Conservation (phyloP, 1,140 invertebrate genomes). For the Drosophila varians region DNA sequence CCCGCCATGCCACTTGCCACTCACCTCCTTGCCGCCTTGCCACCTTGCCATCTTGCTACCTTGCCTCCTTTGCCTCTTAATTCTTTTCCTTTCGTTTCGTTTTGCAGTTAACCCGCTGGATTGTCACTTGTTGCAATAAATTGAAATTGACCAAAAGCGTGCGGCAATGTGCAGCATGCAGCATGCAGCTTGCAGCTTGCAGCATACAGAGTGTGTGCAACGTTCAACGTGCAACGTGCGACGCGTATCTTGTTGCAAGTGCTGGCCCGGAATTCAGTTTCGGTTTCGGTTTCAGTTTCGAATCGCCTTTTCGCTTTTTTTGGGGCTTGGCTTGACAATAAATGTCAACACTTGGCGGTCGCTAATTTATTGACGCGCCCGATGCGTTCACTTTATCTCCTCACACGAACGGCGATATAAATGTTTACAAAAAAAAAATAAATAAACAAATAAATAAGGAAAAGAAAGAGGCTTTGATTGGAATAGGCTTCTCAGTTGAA, state of each 20-base stretch:
- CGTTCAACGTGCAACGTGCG: conserved; percentile 32
- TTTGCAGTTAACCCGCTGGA: conserved; percentile 30
- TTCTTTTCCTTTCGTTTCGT: not conserved
- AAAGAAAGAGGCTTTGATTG: conserved; percentile 18
- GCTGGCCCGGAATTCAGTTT: conserved; percentile 34
- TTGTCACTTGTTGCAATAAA: conserved; percentile 60
- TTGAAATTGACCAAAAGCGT: conserved; percentile 63
- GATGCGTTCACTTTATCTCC: conserved; percentile 30
- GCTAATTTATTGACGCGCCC: conserved; percentile 53
- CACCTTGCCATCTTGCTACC: too few species aligned
- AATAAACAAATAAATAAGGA: not conserved
- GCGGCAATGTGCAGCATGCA: conserved; percentile 44
- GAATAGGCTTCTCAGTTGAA: too few species aligned
- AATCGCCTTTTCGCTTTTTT: conserved; percentile 22
- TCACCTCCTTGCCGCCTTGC: too few species aligned
- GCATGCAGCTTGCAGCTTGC: conserved; percentile 15
- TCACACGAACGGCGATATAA: conserved; percentile 3
- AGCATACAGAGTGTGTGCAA: too few species aligned
- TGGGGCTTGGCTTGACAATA: conserved; percentile 55
- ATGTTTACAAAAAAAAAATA: too few species aligned
- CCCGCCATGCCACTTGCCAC: not conserved
- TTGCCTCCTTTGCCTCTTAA: too few species aligned
- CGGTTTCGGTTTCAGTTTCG: conserved; percentile 13
- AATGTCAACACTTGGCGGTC: conserved; percentile 56
- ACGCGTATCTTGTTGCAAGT: conserved; percentile 59